These are phyloP conservation scores for Columba livia DNA, from an alignment of 2,113 vertebrate genomes.

Conservation along the genomic window DNA sequence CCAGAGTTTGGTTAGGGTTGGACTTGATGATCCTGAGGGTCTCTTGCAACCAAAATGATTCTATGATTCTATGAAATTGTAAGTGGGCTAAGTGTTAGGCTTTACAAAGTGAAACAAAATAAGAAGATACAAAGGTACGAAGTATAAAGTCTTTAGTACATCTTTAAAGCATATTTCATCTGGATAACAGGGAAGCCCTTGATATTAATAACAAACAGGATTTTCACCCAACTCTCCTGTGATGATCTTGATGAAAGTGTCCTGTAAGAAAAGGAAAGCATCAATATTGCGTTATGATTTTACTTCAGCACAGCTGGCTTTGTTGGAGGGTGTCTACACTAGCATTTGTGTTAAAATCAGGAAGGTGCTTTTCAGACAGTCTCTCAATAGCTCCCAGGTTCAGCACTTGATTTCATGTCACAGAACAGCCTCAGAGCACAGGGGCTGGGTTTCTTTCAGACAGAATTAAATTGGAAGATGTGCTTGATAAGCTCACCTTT, in stretches of 20 bases:
- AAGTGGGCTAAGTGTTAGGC: background rate
- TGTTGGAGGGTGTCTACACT: background rate
- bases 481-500: background rate
- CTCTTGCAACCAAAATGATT: too few relatives aligned
- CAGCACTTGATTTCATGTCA: background rate
- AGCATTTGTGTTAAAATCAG: background rate
- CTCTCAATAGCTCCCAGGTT: background rate
- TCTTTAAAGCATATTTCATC: background rate
- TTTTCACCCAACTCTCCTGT: background rate
- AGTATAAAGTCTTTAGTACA: background rate
- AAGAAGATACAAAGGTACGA: background rate
- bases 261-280: background rate
- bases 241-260: background rate
- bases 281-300: background rate
- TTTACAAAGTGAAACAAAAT: background rate
- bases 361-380: background rate
- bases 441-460: background rate
- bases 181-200: background rate
- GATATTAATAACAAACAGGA: background rate
- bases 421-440: background rate
- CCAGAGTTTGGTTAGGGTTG: too few relatives aligned
- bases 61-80: background rate
- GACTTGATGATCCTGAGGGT: too few relatives aligned
- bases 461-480: background rate
- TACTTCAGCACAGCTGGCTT: background rate